Base-by-base conservation (phyloP, 2,888 invertebrate genomes). In the Sesia apiformis region DNA sequence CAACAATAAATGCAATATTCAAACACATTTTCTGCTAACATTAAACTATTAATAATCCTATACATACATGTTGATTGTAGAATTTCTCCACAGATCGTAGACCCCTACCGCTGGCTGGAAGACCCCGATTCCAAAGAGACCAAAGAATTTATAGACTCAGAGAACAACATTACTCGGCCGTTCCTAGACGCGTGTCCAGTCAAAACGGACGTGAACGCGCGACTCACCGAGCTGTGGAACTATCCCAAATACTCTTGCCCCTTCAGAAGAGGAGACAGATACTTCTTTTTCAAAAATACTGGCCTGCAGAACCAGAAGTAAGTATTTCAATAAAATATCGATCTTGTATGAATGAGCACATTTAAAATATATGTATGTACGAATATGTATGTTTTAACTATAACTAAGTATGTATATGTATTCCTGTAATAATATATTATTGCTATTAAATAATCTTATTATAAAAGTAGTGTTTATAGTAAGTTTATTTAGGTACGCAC, bases 271-370 rank as follows among this genome's bases (percentile, higher is more conserved):
- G 98, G 98, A 3, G 89, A 93, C 61, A 92, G 92, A 74, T 99
- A 98, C 81, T 99, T 96, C 84, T 98, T 96, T 84, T 95, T 93
- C 69, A 94, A 94, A 90, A 99, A 99, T 76, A 94, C 96, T 42
- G 99, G 99, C 1, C 90, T 99, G 56, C 99, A 99, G 86, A 98
- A 99, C 84, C 99, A 99, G 81, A 95, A 94, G 96, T 96, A 69
- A 81, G 83, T 67, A 50, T n/a, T 4, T 50, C 4, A n/a, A 23
- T 2, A 23, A 23, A 23, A 23, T 23, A 2, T 23, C 23, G 23
- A 23, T 23, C 23, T n/a, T n/a, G n/a, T n/a, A n/a, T n/a, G n/a
- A n/a, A 23, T 23, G 23, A 23, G 23, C 23, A 23, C 23, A 23
- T 23, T 23, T 23, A 23, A 23, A 23, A 23, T 23, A 23, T 23